These are phyloP conservation scores for Spilarctia lutea DNA, from an alignment of 2,888 invertebrate species.

Conservation along the genomic window DNA sequence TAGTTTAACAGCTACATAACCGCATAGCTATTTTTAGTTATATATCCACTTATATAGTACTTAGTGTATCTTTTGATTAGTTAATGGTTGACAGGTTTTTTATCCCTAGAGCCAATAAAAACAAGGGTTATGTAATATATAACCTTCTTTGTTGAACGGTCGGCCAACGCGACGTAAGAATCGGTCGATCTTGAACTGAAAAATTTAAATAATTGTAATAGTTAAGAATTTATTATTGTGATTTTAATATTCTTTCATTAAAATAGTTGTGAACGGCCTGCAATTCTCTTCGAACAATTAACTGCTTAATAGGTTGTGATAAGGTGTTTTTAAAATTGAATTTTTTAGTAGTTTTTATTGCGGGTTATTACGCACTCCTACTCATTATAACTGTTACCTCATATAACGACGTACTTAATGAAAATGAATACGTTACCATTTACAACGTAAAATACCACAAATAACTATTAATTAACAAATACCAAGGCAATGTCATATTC, in stretches of 20 bases:
- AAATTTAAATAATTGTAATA: not conserved
- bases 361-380: not conserved
- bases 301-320: not conserved
- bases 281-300: not conserved
- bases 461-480: not conserved
- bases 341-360: not conserved
- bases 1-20: not conserved
- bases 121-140: not conserved
- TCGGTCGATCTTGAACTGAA: not conserved
- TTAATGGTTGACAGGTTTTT: not conserved
- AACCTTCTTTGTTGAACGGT: not conserved
- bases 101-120: not conserved
- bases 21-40: not conserved
- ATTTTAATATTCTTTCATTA: not conserved
- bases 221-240: not conserved
- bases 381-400: not conserved
- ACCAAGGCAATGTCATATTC: conserved; percentile 53
- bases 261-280: not conserved
- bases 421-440: not conserved
- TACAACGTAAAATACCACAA: not conserved
- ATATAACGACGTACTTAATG: not conserved
- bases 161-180: not conserved
- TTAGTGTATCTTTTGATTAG: not conserved
- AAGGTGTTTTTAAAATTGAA: not conserved
- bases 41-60: not conserved